Percentiles rank a stretch among this genome's conserved stretches.
phyloP scores from a whole-genome alignment of 2,113 vertebrate genomes.

The Macheiramphus alcinus region DNA sequence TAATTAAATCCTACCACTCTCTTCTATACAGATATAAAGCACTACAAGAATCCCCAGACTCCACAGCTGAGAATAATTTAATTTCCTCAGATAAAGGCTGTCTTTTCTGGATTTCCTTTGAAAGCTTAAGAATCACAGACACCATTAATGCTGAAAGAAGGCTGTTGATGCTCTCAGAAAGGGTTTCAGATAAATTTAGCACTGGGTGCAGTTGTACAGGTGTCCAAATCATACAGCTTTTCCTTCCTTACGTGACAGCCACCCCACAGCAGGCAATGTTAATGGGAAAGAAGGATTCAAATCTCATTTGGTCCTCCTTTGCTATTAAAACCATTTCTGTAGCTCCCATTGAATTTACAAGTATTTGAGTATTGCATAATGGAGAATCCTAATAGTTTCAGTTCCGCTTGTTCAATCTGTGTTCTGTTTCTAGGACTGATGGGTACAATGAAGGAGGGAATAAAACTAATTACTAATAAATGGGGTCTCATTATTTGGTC shows the following conservation, averaged over 20 bases:
- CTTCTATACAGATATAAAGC: background rate
- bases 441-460: background rate
- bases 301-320: background rate
- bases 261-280: background rate
- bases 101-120: background rate
- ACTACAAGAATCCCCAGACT: background rate
- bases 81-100: background rate
- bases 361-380: background rate
- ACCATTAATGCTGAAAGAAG: background rate
- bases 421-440: background rate
- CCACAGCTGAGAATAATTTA: background rate
- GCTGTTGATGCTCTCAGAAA: background rate
- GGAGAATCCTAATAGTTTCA: background rate
- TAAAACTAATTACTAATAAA: background rate
- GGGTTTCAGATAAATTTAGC: background rate
- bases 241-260: background rate
- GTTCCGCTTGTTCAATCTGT: background rate
- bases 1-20: background rate
- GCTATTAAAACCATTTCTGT: background rate
- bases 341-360: background rate
- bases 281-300: background rate
- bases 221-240: background rate
- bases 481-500: background rate
- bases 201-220: accelerated
- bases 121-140: background rate